Conservation (phyloP, 2,113 vertebrate species). For the Paramormyrops kingsleyae region DNA sequence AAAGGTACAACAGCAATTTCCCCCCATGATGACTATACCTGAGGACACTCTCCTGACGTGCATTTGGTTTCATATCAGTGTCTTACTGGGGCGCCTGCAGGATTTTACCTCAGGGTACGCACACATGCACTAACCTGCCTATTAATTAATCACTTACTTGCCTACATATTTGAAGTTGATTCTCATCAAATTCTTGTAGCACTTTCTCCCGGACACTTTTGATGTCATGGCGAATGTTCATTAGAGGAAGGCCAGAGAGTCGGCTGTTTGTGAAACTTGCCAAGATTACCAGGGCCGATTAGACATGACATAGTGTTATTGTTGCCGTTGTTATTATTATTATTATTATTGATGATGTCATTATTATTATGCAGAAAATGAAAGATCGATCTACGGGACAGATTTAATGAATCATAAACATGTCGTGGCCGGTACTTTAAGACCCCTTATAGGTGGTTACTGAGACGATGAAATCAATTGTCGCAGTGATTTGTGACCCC, state of each 20-base stretch:
- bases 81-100: too few species aligned
- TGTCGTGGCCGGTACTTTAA: too few species aligned
- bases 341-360: neutral
- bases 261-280: neutral
- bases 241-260: neutral
- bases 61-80: too few species aligned
- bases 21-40: too few species aligned
- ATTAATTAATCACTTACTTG: too few species aligned
- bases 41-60: too few species aligned
- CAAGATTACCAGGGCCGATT: neutral
- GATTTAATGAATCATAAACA: neutral
- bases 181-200: too few species aligned
- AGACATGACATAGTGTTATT: neutral
- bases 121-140: neutral
- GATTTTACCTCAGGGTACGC: neutral
- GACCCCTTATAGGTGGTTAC: too few species aligned
- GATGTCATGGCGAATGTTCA: neutral
- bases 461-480: too few species aligned
- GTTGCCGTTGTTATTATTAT: neutral
- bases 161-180: too few species aligned
- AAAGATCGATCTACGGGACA: neutral
- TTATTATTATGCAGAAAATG: too few species aligned
- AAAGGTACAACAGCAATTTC: neutral
- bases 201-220: neutral
- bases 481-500: too few species aligned